phyloP scores from a whole-genome alignment of 2,888 invertebrate species.

The Nomada ruficornis region DNA sequence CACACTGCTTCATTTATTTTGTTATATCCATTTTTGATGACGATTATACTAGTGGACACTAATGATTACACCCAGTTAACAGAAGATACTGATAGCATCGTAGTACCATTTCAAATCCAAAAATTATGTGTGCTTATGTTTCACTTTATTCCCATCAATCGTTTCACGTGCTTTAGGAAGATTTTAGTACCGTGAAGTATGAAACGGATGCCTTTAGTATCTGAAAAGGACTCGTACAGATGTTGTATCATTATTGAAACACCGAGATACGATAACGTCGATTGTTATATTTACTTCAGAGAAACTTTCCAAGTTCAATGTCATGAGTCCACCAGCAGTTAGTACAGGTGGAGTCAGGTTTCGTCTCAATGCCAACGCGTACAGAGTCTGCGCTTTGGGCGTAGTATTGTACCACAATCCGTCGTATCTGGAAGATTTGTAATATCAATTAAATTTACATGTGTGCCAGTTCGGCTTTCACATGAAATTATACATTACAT shows the following conservation, averaged over 20 bases:
- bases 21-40: too few species aligned
- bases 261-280: neutral
- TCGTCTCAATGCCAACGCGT: neutral
- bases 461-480: neutral
- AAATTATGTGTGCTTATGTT: too few species aligned
- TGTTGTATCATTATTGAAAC: neutral
- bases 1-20: too few species aligned
- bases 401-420: neutral
- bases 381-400: neutral
- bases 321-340: neutral
- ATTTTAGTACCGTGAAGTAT: constrained; percentile 13
- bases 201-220: constrained; percentile 23
- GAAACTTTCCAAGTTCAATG: constrained; percentile 17
- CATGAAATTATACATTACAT: too few species aligned
- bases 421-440: neutral
- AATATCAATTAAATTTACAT: neutral
- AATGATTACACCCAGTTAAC: too few species aligned
- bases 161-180: neutral
- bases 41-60: too few species aligned
- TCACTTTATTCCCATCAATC: too few species aligned
- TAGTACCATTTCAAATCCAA: too few species aligned
- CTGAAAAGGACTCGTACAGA: neutral
- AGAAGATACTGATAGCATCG: too few species aligned
- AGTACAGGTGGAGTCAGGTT: neutral
- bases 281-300: constrained; percentile 1